A percentile compares a stretch with the other conserved stretches of the same genome.
phyloP scores from a whole-genome alignment of 2,113 vertebrate genomes.

The Xerus inauris region DNA sequence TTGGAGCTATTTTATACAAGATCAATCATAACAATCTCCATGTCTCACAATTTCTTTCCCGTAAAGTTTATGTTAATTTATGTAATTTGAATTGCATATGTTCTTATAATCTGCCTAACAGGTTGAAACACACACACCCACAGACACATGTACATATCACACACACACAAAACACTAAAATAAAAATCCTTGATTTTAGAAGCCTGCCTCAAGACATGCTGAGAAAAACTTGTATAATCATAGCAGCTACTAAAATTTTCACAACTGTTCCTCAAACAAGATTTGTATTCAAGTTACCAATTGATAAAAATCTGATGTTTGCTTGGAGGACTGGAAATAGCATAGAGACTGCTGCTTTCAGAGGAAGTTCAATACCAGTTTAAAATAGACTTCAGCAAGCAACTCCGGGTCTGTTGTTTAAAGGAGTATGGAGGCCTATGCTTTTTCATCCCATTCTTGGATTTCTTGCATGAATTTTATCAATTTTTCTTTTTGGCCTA shows the following conservation, averaged over 20 bases:
- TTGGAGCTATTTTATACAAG: background rate
- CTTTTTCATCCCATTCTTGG: slow-evolving; percentile 23
- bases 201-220: slow-evolving; percentile 27
- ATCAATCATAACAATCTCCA: background rate
- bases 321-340: background rate
- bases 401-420: background rate
- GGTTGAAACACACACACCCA: background rate
- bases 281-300: slow-evolving; percentile 43
- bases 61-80: background rate
- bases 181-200: background rate
- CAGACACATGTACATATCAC: background rate
- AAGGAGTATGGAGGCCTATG: background rate
- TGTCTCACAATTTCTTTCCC: background rate
- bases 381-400: background rate
- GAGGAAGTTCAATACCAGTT: background rate
- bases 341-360: background rate
- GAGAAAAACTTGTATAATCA: background rate
- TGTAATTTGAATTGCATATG: background rate
- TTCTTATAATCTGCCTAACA: background rate
- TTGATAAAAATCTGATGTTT: slow-evolving; percentile 34
- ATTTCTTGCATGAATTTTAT: background rate
- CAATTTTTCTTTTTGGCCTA: slow-evolving; percentile 36
- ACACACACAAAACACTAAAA: background rate
- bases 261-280: background rate
- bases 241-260: background rate